These are phyloP conservation scores for Neoarius graeffei DNA, from an alignment of 2,113 vertebrate species.

Conservation along the genomic window DNA sequence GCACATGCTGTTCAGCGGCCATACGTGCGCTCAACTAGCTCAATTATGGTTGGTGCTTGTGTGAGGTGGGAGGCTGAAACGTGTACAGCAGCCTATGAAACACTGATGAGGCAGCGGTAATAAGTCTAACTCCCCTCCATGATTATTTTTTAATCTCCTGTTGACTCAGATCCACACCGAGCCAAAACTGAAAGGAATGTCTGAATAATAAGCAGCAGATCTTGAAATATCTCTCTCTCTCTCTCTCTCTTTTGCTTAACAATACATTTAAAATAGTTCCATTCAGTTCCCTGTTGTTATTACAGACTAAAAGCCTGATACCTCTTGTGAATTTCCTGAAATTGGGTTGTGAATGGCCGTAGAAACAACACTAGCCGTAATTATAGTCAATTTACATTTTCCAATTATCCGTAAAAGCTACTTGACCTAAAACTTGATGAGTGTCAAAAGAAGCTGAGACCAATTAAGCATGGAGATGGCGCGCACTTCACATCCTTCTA, in stretches of 20 bases:
- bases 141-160: conserved; percentile 58
- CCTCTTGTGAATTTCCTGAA: conserved; percentile 51
- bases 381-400: conserved; percentile 62
- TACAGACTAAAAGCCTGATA: conserved; percentile 15
- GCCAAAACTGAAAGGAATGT: conserved; percentile 20
- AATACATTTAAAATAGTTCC: not conserved
- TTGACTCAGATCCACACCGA: conserved; percentile 50
- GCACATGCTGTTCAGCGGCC: conserved; percentile 1
- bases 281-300: not conserved
- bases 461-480: conserved; percentile 57
- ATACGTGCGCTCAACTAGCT: not conserved
- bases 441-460: conserved; percentile 56
- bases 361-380: conserved; percentile 50
- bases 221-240: not conserved
- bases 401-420: conserved; percentile 63
- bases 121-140: conserved; percentile 45
- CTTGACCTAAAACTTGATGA: conserved; percentile 62
- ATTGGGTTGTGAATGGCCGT: conserved; percentile 52
- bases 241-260: not conserved
- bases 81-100: conserved; percentile 26
- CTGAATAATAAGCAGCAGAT: conserved; percentile 25
- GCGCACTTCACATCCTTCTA: conserved; percentile 35
- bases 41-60: conserved; percentile 34
- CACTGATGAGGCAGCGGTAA: conserved; percentile 47
- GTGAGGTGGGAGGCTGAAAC: conserved; percentile 37